Conservation (phyloP, 1,140 invertebrate genomes). For the Antheraea mylitta region DNA sequence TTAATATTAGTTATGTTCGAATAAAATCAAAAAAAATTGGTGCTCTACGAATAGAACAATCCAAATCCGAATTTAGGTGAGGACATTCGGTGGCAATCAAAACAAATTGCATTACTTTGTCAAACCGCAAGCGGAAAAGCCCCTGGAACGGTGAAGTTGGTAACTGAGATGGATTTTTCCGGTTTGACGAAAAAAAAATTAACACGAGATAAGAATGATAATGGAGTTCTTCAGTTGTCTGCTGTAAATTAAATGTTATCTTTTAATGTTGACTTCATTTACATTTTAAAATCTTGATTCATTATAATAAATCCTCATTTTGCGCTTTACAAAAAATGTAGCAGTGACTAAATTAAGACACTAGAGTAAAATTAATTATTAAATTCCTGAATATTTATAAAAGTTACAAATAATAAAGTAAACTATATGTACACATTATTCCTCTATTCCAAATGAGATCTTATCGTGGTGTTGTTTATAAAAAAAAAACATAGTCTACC, state of each 20-base stretch:
- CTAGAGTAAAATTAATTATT: not conserved
- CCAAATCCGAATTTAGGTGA: not conserved
- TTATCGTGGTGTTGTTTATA: too few species aligned
- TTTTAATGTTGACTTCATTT: not conserved
- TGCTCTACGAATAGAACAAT: too few species aligned
- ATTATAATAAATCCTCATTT: not conserved
- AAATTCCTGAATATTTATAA: too few species aligned
- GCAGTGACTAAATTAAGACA: not conserved
- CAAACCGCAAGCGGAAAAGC: not conserved
- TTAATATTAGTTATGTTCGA: too few species aligned
- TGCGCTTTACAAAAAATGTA: not conserved
- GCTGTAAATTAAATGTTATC: not conserved
- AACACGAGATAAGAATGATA: slow-evolving; percentile 2
- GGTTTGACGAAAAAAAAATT: not conserved
- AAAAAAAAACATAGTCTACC: too few species aligned
- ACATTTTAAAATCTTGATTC: not conserved
- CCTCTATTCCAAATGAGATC: too few species aligned
- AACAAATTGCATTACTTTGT: not conserved
- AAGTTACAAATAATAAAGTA: too few species aligned
- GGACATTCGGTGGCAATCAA: not conserved
- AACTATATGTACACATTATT: too few species aligned
- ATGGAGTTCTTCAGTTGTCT: not conserved
- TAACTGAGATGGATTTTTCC: not conserved
- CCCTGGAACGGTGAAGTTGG: not conserved
- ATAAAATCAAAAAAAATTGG: too few species aligned